phyloP scores from a whole-genome alignment of 2,888 invertebrate genomes.

The Lepidochitona cinerea region DNA sequence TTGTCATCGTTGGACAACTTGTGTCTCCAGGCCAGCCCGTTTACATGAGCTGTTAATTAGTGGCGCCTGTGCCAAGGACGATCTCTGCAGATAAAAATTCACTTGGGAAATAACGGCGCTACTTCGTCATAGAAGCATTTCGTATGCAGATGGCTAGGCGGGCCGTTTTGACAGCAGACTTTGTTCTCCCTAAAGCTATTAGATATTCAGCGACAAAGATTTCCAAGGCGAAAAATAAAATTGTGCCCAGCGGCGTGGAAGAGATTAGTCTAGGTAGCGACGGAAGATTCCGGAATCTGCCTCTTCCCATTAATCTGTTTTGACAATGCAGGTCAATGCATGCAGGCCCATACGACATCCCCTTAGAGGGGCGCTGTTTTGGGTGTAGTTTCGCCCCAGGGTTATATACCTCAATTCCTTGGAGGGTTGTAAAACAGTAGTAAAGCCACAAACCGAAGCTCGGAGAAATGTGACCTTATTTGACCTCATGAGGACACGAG shows the following conservation, averaged over 20 bases:
- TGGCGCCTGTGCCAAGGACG: background rate
- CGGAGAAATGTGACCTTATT: too few species aligned
- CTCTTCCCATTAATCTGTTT: background rate
- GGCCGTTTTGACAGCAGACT: background rate
- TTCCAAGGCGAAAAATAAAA: background rate
- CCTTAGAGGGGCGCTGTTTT: too few species aligned
- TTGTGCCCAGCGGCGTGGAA: background rate
- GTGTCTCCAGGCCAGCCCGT: background rate
- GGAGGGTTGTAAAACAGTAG: too few species aligned
- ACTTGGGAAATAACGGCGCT: constrained; percentile 2
- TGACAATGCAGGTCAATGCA: too few species aligned
- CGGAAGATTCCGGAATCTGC: background rate
- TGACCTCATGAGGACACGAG: too few species aligned
- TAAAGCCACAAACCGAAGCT: too few species aligned
- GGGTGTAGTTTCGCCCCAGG: too few species aligned
- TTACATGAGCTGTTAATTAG: background rate
- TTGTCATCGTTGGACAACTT: background rate
- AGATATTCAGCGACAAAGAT: background rate
- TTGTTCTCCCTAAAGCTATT: background rate
- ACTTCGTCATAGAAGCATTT: background rate
- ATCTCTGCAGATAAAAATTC: background rate
- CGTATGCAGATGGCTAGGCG: background rate
- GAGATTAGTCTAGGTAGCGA: background rate
- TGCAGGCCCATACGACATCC: too few species aligned
- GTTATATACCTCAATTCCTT: too few species aligned